Evolutionary conservation across 92 coral and sea anemone species (phyloP).

Genomic region (Diadumene lineata): DNA sequence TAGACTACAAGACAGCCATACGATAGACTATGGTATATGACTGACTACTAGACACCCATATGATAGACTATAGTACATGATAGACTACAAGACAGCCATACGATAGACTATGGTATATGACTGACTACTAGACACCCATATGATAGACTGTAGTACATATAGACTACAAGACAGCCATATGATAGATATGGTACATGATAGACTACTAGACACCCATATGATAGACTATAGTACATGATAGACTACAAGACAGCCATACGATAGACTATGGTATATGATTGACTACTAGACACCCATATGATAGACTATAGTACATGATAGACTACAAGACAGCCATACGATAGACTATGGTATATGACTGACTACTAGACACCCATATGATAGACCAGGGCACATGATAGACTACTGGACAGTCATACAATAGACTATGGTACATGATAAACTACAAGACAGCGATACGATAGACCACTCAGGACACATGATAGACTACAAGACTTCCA

Average conservation of each 20-base stretch:
- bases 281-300: background rate
- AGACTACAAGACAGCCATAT: background rate
- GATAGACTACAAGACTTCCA: too few species aligned
- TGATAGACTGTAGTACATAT: background rate
- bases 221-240: too few species aligned
- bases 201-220: too few species aligned
- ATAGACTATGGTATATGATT: background rate
- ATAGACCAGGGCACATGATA: background rate
- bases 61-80: background rate
- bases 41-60: background rate
- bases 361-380: conserved; percentile 2
- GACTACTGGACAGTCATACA: background rate
- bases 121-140: background rate
- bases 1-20: too few species aligned
- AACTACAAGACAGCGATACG: too few species aligned
- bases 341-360: background rate
- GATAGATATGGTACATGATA: too few species aligned
- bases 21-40: background rate
- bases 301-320: background rate
- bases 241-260: too few species aligned
- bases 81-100: background rate
- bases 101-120: background rate
- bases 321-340: conserved; percentile 1
- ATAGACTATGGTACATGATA: too few species aligned
- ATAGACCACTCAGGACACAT: too few species aligned